Base-by-base conservation (phyloP, 2,888 invertebrate genomes). In the Pachymerium ferrugineum region DNA sequence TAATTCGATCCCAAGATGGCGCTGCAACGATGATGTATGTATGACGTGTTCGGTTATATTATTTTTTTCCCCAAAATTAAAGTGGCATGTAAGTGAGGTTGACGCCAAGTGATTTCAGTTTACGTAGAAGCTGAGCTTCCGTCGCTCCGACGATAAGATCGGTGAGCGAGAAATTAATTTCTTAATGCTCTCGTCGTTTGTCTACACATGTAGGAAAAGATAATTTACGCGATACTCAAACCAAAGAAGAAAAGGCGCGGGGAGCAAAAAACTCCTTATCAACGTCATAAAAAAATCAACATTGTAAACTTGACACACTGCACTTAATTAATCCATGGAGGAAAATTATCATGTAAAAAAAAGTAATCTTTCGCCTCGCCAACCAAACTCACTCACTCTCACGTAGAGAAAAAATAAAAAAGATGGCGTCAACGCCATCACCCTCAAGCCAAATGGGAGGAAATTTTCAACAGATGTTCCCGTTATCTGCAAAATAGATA, bases 101-200 rank as follows among this genome's bases (percentile, higher is more conserved):
- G 10, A 8, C 19, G 25, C 22, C 6, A 54, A 54, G 54, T 25
- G 54, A 54, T 54, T 54, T 54, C 25, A 22, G 54, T 54, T 54
- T 54, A n/a, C 54, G 22, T 25, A 54, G 54, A 22, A 25, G 54
- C 54, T 54, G 12, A 22, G 38, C 71, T 71, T 71, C 71, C 71
- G 38, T 38, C 16, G 33, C 19, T 19, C 35, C 8, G 16, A 28
- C 28, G 72, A 72, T 72, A 72, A 72, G 72, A 72, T 72, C 72
- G 54, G 38, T 10, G 54, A 10, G 29, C 72, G 42, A 47, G 72
- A 54, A 72, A 72, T 72, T 72, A 72, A 72, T 72, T 72, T 72
- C 72, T 72, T 72, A 72, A 72, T 54, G 72, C 54, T 72, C 54
- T 72, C 33, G 72, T 72, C 72, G 54, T 72, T 72, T 72, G 72